A percentile compares a stretch with the other conserved stretches of the same genome.
Conservation (phyloP, 2,113 vertebrate genomes). For the Phasianus colchicus region DNA sequence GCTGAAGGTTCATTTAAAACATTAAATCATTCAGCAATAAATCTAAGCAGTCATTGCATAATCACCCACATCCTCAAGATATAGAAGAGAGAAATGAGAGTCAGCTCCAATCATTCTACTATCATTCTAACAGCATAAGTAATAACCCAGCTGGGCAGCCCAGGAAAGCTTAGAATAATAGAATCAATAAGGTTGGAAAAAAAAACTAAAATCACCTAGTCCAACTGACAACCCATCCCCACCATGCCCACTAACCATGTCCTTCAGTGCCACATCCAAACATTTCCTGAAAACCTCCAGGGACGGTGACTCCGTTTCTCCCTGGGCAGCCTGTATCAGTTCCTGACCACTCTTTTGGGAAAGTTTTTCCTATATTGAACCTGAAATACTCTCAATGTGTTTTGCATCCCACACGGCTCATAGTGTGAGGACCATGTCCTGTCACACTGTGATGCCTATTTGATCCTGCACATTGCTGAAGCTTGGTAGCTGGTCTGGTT, state of each 20-base stretch:
- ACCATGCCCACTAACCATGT: no score
- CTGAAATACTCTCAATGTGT: no score
- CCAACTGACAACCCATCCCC: no score
- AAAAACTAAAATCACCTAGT: no score
- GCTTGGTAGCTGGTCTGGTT: background rate
- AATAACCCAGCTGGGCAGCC: background rate
- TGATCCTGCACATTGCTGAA: background rate
- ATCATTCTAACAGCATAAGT: background rate
- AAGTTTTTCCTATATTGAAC: no score
- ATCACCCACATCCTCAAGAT: background rate
- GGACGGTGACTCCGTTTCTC: no score
- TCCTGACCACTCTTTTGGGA: no score
- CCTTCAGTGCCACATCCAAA: no score
- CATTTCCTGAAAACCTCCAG: no score
- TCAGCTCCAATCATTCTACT: background rate
- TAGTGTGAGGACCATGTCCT: no score
- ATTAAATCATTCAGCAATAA: background rate
- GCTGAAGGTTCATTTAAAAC: slow-evolving; percentile 27
- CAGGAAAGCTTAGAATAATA: background rate
- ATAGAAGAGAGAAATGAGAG: background rate
- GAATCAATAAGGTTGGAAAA: no score
- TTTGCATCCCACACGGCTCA: background rate
- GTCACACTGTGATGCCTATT: background rate
- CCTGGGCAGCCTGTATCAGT: no score
- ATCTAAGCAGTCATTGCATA: background rate